Conservation (phyloP, 2,797 vertebrate species). For the Chiroxiphia lanceolata region DNA sequence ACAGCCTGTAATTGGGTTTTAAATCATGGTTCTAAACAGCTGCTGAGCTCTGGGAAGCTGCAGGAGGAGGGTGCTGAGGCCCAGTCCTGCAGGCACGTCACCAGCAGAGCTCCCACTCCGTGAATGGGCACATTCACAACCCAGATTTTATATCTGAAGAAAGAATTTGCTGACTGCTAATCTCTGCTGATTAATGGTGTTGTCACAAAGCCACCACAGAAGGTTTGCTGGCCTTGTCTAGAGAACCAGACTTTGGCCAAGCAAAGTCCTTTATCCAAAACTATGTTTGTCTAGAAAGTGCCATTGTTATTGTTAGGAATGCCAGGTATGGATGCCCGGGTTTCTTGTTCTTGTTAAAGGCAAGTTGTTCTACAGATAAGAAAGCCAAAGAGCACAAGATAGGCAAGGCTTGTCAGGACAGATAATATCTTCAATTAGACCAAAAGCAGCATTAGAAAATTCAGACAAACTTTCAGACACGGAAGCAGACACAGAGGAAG, state of each 20-base stretch:
- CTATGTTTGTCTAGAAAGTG: constrained; percentile 23
- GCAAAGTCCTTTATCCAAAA: constrained; percentile 56
- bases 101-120: neutral
- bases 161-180: constrained; percentile 49
- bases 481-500: neutral
- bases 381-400: constrained; percentile 4
- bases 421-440: constrained; percentile 34
- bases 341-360: constrained; percentile 19
- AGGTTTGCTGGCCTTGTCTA: constrained; percentile 19
- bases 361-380: constrained; percentile 32
- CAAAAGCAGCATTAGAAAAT: constrained; percentile 11
- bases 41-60: constrained; percentile 35
- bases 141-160: neutral
- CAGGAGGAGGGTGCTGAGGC: neutral
- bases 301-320: constrained; percentile 9
- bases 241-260: constrained; percentile 39
- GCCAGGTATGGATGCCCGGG: constrained; percentile 14
- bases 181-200: constrained; percentile 31
- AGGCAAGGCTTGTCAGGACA: constrained; percentile 32
- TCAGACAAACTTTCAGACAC: constrained; percentile 18
- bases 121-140: neutral
- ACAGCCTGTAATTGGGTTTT: constrained; percentile 16
- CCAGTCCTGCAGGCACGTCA: neutral
- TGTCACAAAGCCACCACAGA: constrained; percentile 28
- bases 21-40: constrained; percentile 26